Percentiles rank a stretch among this genome's conserved stretches.
Evolutionary conservation across 1,140 invertebrate species (phyloP).

Genomic region (Drosophila truncata): DNA sequence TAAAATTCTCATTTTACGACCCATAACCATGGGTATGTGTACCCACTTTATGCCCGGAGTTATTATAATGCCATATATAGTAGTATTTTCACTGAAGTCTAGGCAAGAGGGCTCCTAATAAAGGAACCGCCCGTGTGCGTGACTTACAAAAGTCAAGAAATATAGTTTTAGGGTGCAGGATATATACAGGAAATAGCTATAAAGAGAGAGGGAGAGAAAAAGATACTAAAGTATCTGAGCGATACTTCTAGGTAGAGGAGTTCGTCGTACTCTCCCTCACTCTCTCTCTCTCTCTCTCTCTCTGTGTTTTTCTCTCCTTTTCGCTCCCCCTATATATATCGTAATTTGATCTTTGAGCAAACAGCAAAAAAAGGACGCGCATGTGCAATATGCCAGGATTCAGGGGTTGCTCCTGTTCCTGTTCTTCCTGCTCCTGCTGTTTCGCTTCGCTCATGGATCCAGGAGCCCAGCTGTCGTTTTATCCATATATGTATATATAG

Average conservation of each 20-base stretch:
- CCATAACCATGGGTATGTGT: constrained; percentile 20
- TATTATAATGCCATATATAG: constrained; percentile 12
- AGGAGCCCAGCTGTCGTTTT: constrained; percentile 68
- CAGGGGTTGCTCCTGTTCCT: constrained; percentile 61
- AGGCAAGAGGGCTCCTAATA: constrained; percentile 45
- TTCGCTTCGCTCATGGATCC: constrained; percentile 24
- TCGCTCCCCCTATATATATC: constrained; percentile 47
- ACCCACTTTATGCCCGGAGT: constrained; percentile 5
- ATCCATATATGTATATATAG: constrained; percentile 13
- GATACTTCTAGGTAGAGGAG: constrained; percentile 53
- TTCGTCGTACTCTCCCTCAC: constrained; percentile 6
- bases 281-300: not conserved
- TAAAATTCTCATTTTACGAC: constrained; percentile 44
- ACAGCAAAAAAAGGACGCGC: constrained; percentile 74
- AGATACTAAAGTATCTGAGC: constrained; percentile 46
- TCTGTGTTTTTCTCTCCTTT: not conserved
- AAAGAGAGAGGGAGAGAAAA: constrained; percentile 6
- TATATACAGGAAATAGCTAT: constrained; percentile 49
- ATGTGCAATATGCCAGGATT: constrained; percentile 74
- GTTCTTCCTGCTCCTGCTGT: constrained; percentile 21
- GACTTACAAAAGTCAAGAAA: constrained; percentile 68
- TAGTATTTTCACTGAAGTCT: constrained; percentile 21
- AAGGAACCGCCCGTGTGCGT: constrained; percentile 56
- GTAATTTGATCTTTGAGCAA: constrained; percentile 75
- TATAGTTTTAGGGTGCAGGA: constrained; percentile 57